Evolutionary conservation across 2,797 vertebrate genomes (phyloP).

Genomic region (Avahi laniger): DNA sequence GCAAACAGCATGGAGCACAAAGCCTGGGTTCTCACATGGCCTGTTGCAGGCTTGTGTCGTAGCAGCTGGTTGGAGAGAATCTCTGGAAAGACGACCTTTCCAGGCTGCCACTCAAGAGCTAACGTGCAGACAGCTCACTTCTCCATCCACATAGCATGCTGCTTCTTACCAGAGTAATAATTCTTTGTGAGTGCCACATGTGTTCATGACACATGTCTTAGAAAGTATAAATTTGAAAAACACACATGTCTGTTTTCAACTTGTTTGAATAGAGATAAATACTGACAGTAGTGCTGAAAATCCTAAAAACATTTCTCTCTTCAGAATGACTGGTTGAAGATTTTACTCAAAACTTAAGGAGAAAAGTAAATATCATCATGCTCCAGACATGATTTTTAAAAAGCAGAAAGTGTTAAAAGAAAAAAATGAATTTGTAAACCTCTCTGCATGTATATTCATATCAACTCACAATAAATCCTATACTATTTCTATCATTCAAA

Average conservation of each 20-base stretch:
- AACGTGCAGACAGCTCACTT: not conserved
- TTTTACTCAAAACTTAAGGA: not conserved
- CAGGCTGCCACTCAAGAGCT: not conserved
- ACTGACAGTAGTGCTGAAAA: not conserved
- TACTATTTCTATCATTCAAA: not conserved
- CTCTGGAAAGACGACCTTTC: not conserved
- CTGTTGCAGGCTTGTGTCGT: not conserved
- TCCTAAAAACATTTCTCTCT: not conserved
- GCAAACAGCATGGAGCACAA: not conserved
- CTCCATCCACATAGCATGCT: not conserved
- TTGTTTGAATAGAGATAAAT: not conserved
- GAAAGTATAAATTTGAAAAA: not conserved
- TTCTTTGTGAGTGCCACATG: not conserved
- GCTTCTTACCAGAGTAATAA: not conserved
- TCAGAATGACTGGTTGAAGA: not conserved
- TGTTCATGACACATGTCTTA: not conserved
- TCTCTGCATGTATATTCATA: not conserved
- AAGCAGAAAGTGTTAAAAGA: not conserved
- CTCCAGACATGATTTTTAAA: not conserved
- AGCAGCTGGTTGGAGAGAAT: too few species aligned
- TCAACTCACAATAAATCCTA: not conserved
- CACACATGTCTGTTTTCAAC: not conserved
- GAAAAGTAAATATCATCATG: not conserved
- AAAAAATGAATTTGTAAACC: not conserved
- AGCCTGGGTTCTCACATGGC: not conserved